Conservation (phyloP, 2,113 vertebrate species). For the Triplophysa tibetana region DNA sequence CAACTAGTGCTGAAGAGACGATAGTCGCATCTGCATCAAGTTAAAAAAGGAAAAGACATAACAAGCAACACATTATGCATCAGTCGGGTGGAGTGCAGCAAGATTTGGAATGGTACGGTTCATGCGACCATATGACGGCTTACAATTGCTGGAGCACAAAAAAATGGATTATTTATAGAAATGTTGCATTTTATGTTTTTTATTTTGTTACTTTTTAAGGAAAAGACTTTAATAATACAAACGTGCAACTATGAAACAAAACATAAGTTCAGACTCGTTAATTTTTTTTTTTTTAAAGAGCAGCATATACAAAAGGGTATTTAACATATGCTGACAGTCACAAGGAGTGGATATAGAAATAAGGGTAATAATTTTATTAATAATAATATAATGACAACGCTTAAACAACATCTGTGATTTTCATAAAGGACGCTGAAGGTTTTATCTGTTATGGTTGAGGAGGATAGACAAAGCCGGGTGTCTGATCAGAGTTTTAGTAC, state of each 20-base stretch:
- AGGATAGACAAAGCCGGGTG: slow-evolving; percentile 69
- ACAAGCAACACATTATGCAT: slow-evolving; percentile 70
- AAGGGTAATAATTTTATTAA: slow-evolving; percentile 70
- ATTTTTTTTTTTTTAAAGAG: slow-evolving; percentile 98
- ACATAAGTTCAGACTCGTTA: slow-evolving; percentile 82
- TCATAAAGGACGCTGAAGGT: slow-evolving; percentile 36
- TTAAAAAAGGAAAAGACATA: slow-evolving; percentile 60
- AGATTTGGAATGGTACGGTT: slow-evolving; percentile 80
- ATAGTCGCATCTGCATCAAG: slow-evolving; percentile 73
- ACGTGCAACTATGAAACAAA: slow-evolving; percentile 65
- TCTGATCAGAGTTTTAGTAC: slow-evolving; percentile 54
- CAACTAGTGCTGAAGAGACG: slow-evolving; percentile 84
- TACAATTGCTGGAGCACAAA: slow-evolving; percentile 85
- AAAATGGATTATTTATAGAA: slow-evolving; percentile 98
- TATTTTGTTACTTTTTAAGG: slow-evolving; percentile 91
- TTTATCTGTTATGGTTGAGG: slow-evolving; percentile 62
- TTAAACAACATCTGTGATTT: slow-evolving; percentile 69
- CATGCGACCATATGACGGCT: slow-evolving; percentile 70
- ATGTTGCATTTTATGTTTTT: slow-evolving; percentile 94
- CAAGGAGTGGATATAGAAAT: slow-evolving; percentile 79
- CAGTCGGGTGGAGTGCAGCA: slow-evolving; percentile 71
- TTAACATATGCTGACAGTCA: slow-evolving; percentile 97
- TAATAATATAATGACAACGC: slow-evolving; percentile 77
- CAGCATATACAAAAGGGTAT: slow-evolving; percentile 94
- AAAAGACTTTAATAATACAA: slow-evolving; percentile 83